Percentiles rank a stretch among this genome's conserved stretches.
These are phyloP conservation scores for Conops quadrifasciatus DNA, from an alignment of 2,888 invertebrate genomes.

Conservation along the genomic window DNA sequence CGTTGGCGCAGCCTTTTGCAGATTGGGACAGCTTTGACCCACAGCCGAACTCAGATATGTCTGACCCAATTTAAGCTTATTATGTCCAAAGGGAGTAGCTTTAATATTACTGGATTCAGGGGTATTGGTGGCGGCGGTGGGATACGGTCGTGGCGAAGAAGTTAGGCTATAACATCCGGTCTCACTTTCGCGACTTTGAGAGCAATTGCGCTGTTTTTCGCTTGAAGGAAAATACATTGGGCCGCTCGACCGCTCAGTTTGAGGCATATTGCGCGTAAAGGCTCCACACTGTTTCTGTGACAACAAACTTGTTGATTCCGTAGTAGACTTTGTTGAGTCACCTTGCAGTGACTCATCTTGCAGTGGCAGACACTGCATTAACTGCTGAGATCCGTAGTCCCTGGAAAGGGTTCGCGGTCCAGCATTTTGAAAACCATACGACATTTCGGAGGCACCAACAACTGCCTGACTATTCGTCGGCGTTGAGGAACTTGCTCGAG, in stretches of 20 bases:
- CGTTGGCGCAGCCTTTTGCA: slow-evolving; percentile 39
- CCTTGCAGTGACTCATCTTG: too few species aligned
- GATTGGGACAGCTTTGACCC: slow-evolving; percentile 41
- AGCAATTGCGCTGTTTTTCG: slow-evolving; percentile 55
- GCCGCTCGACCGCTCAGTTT: neutral
- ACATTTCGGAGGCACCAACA: neutral
- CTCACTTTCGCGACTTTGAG: slow-evolving; percentile 60
- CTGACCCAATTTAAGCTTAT: slow-evolving; percentile 62
- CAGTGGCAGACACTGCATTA: slow-evolving; percentile 41
- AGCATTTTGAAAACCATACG: neutral
- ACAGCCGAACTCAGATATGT: slow-evolving; percentile 51
- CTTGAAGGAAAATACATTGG: slow-evolving; percentile 44
- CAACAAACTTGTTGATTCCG: neutral
- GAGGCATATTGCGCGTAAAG: slow-evolving; percentile 7
- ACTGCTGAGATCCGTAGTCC: slow-evolving; percentile 33
- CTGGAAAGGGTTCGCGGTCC: slow-evolving; percentile 35
- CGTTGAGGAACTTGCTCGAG: slow-evolving; percentile 18
- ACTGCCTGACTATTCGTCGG: neutral
- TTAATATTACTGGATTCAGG: slow-evolving; percentile 55
- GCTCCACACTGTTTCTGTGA: neutral
- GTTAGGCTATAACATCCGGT: slow-evolving; percentile 41
- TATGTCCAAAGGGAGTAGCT: slow-evolving; percentile 63
- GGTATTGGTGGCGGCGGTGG: slow-evolving; percentile 48
- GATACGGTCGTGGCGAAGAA: slow-evolving; percentile 52
- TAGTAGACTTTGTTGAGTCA: neutral